Evolutionary conservation across 2,113 vertebrate species (phyloP), one percentile per base, ranked within the genome.

Genomic region (Sinocyclocheilus maitianheensis): DNA sequence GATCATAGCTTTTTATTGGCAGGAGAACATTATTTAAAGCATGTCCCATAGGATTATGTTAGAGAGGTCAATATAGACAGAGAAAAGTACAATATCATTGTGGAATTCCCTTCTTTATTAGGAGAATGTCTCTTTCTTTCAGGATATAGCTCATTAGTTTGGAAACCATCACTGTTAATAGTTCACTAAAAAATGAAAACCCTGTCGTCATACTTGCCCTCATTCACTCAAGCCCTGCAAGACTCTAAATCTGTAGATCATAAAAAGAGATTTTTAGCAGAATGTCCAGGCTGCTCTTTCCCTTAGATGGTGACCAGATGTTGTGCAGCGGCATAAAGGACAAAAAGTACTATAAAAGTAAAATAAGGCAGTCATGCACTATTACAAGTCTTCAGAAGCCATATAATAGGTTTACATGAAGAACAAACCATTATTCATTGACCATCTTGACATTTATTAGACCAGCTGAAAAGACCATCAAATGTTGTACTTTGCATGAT

Each of bases 1-100:
- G 24, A 82, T 82, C 80, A n/a, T 71, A 82, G 24, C 63, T 69
- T 30, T 30, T 71, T 53, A 53, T 34, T 55, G 63, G 63, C 63
- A 82, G 18, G 16, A 30, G 62, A 14, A 71, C 46, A 82, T 53
- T 71, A 82, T 82, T 82, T 71, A 20, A 7, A 22, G 71, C 26
- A 3, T 71, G 10, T 18, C 46, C 63, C 8, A 5, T 4, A 20
- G 81, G 26, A 55, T 30, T 71, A 26, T 51, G 80, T 53, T 26
- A 20, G 78, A 48, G 40, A 30, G 46, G 46, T 82, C 80, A 82
- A 12, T 71, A 37, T 26, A 71, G 63, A 67, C 43, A 6, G 46
- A 43, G 5, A 82, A 34, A n/a, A 48, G 12, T 18, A 53, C 20
- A 14, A 51, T 34, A 53, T 22, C 1, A 1, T 26, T 46, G 34